Conservation (phyloP, 2,888 invertebrate species). For the Zaprionus obscuricornis region DNA sequence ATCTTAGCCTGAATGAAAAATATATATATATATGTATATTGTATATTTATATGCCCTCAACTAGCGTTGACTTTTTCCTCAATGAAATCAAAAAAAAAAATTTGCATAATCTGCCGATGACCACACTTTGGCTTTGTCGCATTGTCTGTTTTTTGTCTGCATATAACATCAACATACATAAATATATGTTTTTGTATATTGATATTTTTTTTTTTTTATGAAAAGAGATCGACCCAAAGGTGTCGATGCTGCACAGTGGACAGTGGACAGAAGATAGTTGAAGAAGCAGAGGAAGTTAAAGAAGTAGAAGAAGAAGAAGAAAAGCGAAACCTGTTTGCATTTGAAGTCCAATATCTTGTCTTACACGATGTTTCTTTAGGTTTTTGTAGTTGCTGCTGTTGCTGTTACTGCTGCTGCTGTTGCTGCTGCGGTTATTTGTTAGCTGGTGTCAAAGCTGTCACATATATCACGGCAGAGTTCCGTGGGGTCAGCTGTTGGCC, state of each 20-base stretch:
- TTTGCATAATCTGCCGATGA: conserved; percentile 76
- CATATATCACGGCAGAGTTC: conserved; percentile 72
- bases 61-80: conserved; percentile 69
- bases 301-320: not conserved
- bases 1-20: conserved; percentile 62
- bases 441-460: conserved; percentile 78
- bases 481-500: conserved; percentile 71
- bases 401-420: conserved; percentile 28
- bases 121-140: conserved; percentile 11
- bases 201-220: not conserved
- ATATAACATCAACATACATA: conserved; percentile 27
- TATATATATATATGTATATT: too few species aligned
- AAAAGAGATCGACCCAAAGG: too few species aligned
- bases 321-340: conserved; percentile 68
- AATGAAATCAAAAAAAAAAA: conserved; percentile 69
- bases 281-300: not conserved
- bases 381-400: conserved; percentile 9
- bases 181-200: too few species aligned
- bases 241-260: too few species aligned
- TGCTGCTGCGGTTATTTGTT: conserved; percentile 69
- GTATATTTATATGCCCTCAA: too few species aligned
- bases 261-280: too few species aligned
- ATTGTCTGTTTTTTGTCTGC: not conserved
- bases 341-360: conserved; percentile 61
- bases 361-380: conserved; percentile 46